Evolutionary conservation across 2,797 vertebrate species (phyloP).

Genomic region (Leptodactylus fallax): DNA sequence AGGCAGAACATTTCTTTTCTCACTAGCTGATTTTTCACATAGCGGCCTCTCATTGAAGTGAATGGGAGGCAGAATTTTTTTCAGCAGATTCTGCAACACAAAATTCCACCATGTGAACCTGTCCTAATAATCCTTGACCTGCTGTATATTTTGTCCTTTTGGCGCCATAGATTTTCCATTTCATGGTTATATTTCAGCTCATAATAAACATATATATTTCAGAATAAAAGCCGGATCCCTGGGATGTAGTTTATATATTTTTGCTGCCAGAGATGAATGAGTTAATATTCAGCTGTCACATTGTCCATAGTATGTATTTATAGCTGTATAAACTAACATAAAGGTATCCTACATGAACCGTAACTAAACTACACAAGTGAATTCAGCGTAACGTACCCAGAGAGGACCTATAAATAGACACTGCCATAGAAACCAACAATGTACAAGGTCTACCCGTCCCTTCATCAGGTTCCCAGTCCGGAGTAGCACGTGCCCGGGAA

Average conservation of each 20-base stretch:
- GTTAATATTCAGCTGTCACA: constrained; percentile 34
- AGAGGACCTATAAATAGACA: constrained; percentile 49
- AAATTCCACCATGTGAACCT: too few species aligned
- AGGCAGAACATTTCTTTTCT: too few species aligned
- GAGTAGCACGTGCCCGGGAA: constrained; percentile 31
- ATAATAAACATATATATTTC: not conserved
- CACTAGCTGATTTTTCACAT: too few species aligned
- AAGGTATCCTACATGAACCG: constrained; percentile 20
- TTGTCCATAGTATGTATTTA: constrained; percentile 43
- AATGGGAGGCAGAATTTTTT: too few species aligned
- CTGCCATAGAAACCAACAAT: constrained; percentile 41
- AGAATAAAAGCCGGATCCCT: not conserved
- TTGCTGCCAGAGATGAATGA: not conserved
- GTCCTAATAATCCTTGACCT: too few species aligned
- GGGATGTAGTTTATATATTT: not conserved
- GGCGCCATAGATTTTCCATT: too few species aligned
- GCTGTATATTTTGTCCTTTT: too few species aligned
- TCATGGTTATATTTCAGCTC: too few species aligned
- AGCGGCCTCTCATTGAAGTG: too few species aligned
- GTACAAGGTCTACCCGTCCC: constrained; percentile 16
- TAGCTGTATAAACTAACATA: constrained; percentile 41
- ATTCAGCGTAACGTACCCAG: constrained; percentile 10
- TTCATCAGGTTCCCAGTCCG: constrained; percentile 26
- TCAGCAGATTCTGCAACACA: too few species aligned
- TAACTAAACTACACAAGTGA: constrained; percentile 17